Base-by-base conservation (phyloP, 2,113 vertebrate genomes). In the Stigmatopora argus region DNA sequence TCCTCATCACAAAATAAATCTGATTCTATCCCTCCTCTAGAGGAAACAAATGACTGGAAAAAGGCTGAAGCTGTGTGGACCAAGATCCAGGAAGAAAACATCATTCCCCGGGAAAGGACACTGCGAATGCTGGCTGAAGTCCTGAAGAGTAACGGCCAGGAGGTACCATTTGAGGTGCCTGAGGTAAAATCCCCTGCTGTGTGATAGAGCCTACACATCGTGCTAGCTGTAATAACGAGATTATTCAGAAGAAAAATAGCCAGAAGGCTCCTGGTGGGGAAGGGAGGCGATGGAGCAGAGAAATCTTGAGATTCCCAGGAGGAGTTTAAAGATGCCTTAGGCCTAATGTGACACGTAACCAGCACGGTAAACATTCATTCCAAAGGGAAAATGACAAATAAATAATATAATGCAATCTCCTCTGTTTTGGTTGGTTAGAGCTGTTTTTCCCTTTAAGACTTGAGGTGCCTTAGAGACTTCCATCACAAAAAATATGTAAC, bases 21-120 rank as follows among this genome's bases (percentile, higher is more conserved):
- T 4, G 17, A 23, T 48, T 8, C 17, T 17, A 23, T 17, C 17
- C 21, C 35, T 55, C 87, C 88, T 66, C 84, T 15, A 99, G 97
- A 91, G 59, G 64, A 84, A 21, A 93, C 71, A 0, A 79, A 85
- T 34, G 81, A 97, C 80, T 96, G 92, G 92, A 7, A 71, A 75
- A 97, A 89, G 75, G 95, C 96, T 41, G 93, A 94, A 41, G 78
- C 86, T 7, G 26, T 82, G 56, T 98, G 96, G 96, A 96, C 88
- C 53, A 98, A 97, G 91, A 97, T 99, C 86, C 94, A 98, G 81
- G 95, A 98, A 78, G 96, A 98, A 88, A 96, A 94, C 70, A 5
- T 94, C 69, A 89, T 95, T 87, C 95, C 95, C 56, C 91, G 92
- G 55, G 92, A 91, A 56, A 92, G 87, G 80, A 98, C 95, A 0